These are phyloP conservation scores for Cirrhinus molitorella DNA, from an alignment of 2,797 vertebrate genomes.

Conservation along the genomic window DNA sequence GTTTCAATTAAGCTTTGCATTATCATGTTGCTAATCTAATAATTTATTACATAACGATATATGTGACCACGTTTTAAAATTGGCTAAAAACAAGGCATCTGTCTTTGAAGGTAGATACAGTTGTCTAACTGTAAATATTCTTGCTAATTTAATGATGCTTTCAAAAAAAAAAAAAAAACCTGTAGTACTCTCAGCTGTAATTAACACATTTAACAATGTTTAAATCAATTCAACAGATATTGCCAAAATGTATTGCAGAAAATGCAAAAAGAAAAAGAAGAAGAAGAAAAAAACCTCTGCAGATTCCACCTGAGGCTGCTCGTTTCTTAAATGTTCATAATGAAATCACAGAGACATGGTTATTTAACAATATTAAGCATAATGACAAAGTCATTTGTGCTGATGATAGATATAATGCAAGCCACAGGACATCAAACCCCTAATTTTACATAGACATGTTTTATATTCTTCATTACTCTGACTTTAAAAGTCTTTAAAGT, in stretches of 20 bases:
- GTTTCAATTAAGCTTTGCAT: neutral
- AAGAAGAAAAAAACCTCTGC: too few relatives aligned
- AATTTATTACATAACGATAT: neutral
- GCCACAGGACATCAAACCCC: neutral
- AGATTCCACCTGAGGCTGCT: neutral
- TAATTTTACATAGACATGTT: neutral
- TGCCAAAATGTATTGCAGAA: neutral
- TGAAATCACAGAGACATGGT: neutral
- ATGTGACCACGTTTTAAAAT: too few relatives aligned
- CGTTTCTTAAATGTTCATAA: neutral
- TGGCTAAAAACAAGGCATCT: neutral
- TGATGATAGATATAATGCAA: neutral
- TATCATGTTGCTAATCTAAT: neutral
- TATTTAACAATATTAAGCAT: neutral
- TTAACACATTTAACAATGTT: neutral
- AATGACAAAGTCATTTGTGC: neutral
- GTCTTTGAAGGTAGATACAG: neutral
- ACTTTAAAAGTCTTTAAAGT: neutral
- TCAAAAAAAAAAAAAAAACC: neutral
- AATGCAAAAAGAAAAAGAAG: neutral
- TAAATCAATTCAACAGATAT: neutral
- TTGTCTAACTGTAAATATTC: neutral
- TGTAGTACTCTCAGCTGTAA: neutral
- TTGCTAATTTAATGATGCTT: neutral
- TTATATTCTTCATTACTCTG: slow-evolving; percentile 4